These are phyloP conservation scores for Larimichthys crocea DNA, from an alignment of 2,113 vertebrate species.

Conservation along the genomic window DNA sequence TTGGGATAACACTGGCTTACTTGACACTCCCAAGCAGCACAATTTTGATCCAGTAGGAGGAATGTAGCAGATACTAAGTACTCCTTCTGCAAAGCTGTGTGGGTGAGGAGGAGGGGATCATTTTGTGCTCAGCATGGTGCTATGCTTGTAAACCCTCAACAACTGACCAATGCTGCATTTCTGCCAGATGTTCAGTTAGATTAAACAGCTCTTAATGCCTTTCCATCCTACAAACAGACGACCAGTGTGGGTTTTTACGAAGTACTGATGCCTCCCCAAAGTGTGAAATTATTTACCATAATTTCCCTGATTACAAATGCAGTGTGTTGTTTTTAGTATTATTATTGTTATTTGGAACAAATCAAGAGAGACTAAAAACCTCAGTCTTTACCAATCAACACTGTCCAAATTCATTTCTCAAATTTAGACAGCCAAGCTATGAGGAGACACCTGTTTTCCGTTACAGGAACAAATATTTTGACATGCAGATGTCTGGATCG, in stretches of 20 bases:
- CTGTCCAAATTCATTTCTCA: conserved; percentile 2
- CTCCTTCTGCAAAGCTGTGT: conserved; percentile 48
- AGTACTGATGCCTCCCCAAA: conserved; percentile 27
- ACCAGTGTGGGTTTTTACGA: conserved; percentile 39
- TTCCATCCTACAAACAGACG: conserved; percentile 44
- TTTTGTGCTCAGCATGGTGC: conserved; percentile 63
- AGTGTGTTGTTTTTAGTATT: background rate
- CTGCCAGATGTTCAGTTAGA: conserved; percentile 75
- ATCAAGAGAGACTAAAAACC: background rate
- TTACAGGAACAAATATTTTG: conserved; percentile 16
- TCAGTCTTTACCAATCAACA: background rate
- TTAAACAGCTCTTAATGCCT: conserved; percentile 60
- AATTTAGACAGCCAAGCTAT: conserved; percentile 2
- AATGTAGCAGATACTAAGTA: conserved; percentile 59
- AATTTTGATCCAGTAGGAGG: conserved; percentile 43
- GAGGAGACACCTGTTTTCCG: conserved; percentile 27
- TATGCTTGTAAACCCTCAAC: conserved; percentile 66
- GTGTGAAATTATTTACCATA: conserved; percentile 6
- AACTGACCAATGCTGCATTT: conserved; percentile 52
- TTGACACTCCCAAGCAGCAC: conserved; percentile 32
- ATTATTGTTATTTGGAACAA: background rate
- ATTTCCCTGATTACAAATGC: conserved; percentile 13
- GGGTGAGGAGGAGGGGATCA: conserved; percentile 50
- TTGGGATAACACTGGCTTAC: conserved; percentile 47
- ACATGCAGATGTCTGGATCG: conserved; percentile 31